phyloP scores from a whole-genome alignment of 2,113 vertebrate species.

The Sturnus vulgaris region DNA sequence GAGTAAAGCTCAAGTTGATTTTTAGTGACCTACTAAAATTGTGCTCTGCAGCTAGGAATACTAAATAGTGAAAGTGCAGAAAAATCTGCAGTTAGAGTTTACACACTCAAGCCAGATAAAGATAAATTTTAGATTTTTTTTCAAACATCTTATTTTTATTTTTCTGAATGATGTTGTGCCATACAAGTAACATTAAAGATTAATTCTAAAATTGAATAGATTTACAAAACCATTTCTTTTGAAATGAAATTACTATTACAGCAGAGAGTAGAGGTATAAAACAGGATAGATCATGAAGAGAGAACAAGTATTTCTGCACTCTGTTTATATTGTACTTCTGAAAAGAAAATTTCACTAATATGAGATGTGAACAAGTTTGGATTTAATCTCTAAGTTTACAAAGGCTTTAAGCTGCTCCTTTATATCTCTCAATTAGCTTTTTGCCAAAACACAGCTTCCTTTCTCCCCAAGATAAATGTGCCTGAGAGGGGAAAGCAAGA shows the following conservation, averaged over 20 bases:
- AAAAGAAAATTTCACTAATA: not conserved
- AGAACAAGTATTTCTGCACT: not conserved
- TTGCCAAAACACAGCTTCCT: not conserved
- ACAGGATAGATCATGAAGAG: not conserved
- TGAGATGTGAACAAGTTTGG: not conserved
- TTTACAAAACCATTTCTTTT: not conserved
- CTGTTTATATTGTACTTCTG: not conserved
- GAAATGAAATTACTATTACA: not conserved
- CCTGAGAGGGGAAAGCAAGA: not conserved
- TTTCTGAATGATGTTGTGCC: not conserved
- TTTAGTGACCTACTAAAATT: not conserved
- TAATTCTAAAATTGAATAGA: not conserved
- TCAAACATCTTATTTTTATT: not conserved
- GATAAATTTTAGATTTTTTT: not conserved
- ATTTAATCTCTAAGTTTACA: not conserved
- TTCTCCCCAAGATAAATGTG: not conserved
- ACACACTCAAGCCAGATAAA: not conserved
- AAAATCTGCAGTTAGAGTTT: not conserved
- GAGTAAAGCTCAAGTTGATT: not conserved
- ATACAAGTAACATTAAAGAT: not conserved
- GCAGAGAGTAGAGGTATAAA: not conserved
- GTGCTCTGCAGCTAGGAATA: not conserved
- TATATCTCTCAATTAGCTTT: not conserved
- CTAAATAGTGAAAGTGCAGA: not conserved
- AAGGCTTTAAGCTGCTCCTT: not conserved